A percentile compares a stretch with the other conserved stretches of the same genome.
Conservation (phyloP, 2,888 invertebrate species). For the Melangyna quadrimaculata region DNA sequence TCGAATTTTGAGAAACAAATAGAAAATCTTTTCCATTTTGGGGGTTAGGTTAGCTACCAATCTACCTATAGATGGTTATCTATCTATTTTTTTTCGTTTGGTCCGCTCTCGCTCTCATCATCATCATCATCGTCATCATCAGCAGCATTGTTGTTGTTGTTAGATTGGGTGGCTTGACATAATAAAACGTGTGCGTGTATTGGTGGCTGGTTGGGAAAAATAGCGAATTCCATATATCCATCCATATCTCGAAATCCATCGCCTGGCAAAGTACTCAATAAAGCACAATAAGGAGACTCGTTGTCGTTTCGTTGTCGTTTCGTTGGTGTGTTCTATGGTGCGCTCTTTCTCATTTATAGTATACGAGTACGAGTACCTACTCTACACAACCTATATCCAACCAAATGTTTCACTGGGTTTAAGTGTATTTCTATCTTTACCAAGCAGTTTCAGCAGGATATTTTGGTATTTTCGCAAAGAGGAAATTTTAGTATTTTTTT, state of each 20-base stretch:
- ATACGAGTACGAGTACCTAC: background rate
- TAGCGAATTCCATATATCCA: slow-evolving; percentile 43
- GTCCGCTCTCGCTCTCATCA: slow-evolving; percentile 43
- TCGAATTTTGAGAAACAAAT: slow-evolving; percentile 4
- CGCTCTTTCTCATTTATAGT: slow-evolving; percentile 61
- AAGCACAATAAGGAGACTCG: slow-evolving; percentile 50
- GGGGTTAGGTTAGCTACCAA: slow-evolving; percentile 32
- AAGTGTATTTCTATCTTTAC: slow-evolving; percentile 64
- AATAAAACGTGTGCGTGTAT: slow-evolving; percentile 40
- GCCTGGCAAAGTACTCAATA: slow-evolving; percentile 63
- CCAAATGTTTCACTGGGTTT: slow-evolving; percentile 49
- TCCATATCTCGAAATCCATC: slow-evolving; percentile 36
- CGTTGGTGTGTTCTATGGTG: slow-evolving; percentile 41
- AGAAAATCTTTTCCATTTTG: slow-evolving; percentile 23
- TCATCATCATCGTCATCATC: background rate
- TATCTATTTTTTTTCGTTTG: slow-evolving; percentile 51
- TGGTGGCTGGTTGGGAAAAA: slow-evolving; percentile 33
- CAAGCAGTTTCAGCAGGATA: slow-evolving; percentile 71
- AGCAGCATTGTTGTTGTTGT: background rate
- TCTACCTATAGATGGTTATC: slow-evolving; percentile 22
- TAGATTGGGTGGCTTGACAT: background rate
- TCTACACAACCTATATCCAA: background rate
- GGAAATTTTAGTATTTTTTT: slow-evolving; percentile 72
- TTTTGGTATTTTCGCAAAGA: slow-evolving; percentile 71
- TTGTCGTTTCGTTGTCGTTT: background rate